phyloP scores from a whole-genome alignment of 1,140 invertebrate genomes.

The Drosophila mauritiana region DNA sequence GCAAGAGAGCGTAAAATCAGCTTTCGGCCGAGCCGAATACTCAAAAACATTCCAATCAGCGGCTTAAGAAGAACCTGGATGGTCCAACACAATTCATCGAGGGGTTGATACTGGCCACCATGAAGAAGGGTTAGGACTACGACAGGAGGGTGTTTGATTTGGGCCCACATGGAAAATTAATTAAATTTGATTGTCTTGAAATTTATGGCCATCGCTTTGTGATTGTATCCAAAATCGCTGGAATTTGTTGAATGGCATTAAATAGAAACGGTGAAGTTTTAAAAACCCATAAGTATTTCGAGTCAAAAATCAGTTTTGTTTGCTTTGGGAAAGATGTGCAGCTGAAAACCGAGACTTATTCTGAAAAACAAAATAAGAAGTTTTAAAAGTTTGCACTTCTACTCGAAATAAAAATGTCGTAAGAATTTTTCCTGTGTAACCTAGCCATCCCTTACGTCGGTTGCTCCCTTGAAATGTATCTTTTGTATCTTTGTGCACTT shows the following conservation, averaged over 20 bases:
- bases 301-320: too few species aligned
- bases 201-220: constrained; percentile 60
- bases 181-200: constrained; percentile 77
- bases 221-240: constrained; percentile 28
- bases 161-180: constrained; percentile 69
- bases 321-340: too few species aligned
- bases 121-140: constrained; percentile 19
- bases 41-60: constrained; percentile 79
- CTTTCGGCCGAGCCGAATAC: constrained; percentile 52
- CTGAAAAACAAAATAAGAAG: too few species aligned
- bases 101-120: constrained; percentile 29
- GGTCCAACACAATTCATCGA: constrained; percentile 38
- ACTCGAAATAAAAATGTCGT: not conserved
- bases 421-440: not conserved
- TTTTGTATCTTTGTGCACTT: constrained; percentile 75
- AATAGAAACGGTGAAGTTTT: not conserved
- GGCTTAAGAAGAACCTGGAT: constrained; percentile 60
- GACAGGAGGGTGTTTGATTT: constrained; percentile 33
- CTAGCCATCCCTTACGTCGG: constrained; percentile 10
- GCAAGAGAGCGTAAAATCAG: constrained; percentile 71
- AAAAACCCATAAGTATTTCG: too few species aligned
- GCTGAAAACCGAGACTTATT: too few species aligned
- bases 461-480: constrained; percentile 56
- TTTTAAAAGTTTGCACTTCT: too few species aligned
- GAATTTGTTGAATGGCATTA: constrained; percentile 23